Evolutionary conservation across 2,888 invertebrate genomes (phyloP), one percentile per base, ranked within the genome.

Genomic region (Drosophila suboccidentalis): DNA sequence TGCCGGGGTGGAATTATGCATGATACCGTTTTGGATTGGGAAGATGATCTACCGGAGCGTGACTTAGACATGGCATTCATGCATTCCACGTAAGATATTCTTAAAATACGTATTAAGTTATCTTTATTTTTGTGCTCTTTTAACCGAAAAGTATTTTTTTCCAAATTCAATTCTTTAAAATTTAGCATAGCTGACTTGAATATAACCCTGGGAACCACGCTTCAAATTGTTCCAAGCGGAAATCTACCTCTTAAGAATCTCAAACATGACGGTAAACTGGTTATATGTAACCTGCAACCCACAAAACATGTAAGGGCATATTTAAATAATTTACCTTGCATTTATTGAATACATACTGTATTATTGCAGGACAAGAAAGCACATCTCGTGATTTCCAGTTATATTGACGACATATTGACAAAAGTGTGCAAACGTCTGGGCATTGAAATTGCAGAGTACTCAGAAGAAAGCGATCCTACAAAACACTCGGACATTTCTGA

Each of bases 11-110:
- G 99, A 0, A 94, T 96, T 77, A 93, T 99, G 59, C 94, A 95
- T 78, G 99, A 99, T 92, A 98, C 97, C 13, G 97, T 99, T 66
- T 94, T 99, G 43, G 99, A 99, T 93, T 99, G 99, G 99, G 99
- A 99, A 89, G 97, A 97, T 90, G 96, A 96, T 92, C 94, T 99
- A 75, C 99, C 99, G 0, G 96, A 96, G 79, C 94, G 95, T 87
- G 98, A 98, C 92, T 93, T 98, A 29, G 94, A 96, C 58, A 94
- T 97, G 93, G 96, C 98, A 0, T 96, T 97, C 80, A 95, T 96
- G 93, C 97, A 98, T 93, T 97, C 98, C 51, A 96, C 91, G 91
- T 92, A 87, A 78, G 77, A 51, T 32, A 26, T n/a, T 0, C 49
- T 8, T 0, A 9, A 10, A 36, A n/a, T 11, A 26, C 26, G 22